These are phyloP conservation scores for Tenthredo distinguenda DNA, from an alignment of 2,888 invertebrate species.

Conservation along the genomic window DNA sequence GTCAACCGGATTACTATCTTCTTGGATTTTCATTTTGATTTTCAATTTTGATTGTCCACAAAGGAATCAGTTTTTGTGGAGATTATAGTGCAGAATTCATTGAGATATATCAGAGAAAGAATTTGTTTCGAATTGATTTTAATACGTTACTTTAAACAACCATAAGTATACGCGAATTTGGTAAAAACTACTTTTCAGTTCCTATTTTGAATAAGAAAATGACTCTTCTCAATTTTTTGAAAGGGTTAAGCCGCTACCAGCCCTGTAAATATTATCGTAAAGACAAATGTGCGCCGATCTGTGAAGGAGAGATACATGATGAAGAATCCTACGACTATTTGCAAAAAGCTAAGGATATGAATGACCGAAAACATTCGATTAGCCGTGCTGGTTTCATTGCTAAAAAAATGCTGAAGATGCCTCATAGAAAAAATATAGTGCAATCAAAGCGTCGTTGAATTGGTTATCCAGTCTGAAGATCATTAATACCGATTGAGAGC, in stretches of 20 bases:
- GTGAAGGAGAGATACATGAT: conserved; percentile 50
- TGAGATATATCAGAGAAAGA: neutral
- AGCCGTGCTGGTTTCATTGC: conserved; percentile 21
- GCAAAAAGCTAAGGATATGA: conserved; percentile 26
- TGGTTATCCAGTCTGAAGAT: neutral
- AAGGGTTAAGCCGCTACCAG: neutral
- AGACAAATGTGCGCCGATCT: conserved; percentile 31
- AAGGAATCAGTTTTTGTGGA: neutral
- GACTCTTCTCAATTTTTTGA: neutral
- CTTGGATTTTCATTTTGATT: neutral
- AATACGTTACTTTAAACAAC: neutral
- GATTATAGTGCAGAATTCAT: neutral
- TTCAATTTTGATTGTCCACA: neutral
- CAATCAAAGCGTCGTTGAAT: conserved; percentile 37
- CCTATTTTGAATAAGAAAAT: neutral
- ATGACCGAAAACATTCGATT: conserved; percentile 12
- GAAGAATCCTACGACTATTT: conserved; percentile 53
- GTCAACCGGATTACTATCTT: neutral
- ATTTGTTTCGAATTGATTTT: neutral
- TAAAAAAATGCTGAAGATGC: conserved; percentile 44
- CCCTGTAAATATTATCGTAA: conserved; percentile 2
- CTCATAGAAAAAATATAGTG: conserved; percentile 36
- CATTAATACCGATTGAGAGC: neutral
- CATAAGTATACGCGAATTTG: neutral
- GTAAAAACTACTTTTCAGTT: neutral